Conservation (phyloP, 1,140 invertebrate genomes). For the Papilio aristodemus region DNA sequence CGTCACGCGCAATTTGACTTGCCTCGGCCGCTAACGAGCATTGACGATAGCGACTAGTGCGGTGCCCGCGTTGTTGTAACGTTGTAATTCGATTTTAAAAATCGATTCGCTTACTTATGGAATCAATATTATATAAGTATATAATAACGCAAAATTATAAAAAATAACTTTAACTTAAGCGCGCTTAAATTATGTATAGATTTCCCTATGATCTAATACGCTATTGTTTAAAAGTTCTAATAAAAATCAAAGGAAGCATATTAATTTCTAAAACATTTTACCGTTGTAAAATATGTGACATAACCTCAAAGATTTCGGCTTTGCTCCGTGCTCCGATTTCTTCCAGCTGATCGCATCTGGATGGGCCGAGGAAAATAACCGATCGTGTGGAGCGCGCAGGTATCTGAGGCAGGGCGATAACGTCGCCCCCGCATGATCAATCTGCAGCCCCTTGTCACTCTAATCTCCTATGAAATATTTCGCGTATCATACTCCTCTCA, state of each 20-base stretch:
- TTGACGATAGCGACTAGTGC: conserved; percentile 19
- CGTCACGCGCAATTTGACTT: conserved; percentile 62
- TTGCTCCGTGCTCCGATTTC: conserved; percentile 5
- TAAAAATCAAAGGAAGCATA: too few relatives aligned
- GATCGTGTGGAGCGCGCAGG: conserved; percentile 31
- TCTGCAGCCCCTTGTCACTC: conserved; percentile 58
- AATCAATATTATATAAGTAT: too few relatives aligned
- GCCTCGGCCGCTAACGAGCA: conserved; percentile 54
- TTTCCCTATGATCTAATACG: too few relatives aligned
- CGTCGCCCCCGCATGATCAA: conserved; percentile 60
- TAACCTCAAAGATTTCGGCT: neutral
- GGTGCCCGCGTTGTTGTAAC: too few relatives aligned
- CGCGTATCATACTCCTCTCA: conserved; percentile 39
- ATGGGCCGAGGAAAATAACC: conserved; percentile 36
- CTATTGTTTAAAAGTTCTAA: too few relatives aligned
- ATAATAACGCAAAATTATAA: too few relatives aligned
- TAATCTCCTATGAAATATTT: conserved; percentile 60
- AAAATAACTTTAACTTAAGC: too few relatives aligned
- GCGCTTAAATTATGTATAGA: too few relatives aligned
- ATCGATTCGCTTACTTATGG: neutral
- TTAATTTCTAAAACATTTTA: too few relatives aligned
- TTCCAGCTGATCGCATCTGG: conserved; percentile 32
- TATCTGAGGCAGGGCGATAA: conserved; percentile 46
- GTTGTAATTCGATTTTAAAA: neutral
- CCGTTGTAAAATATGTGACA: neutral